Evolutionary conservation across 2,888 invertebrate genomes (phyloP).

Genomic region (Ophioninae sp.): DNA sequence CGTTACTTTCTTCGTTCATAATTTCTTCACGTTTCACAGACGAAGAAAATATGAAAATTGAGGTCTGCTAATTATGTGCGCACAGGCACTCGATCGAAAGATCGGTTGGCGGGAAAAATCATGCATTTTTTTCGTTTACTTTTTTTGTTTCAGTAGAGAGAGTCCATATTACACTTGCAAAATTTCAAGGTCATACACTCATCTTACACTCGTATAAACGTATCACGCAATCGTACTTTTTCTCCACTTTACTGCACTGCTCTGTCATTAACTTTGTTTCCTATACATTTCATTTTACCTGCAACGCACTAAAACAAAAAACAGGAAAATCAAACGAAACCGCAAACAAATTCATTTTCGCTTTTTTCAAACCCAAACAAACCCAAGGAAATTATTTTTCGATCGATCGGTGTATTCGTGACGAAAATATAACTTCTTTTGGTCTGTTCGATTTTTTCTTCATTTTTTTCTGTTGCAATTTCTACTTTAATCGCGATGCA

Average conservation of each 20-base stretch:
- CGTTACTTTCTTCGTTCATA: background rate
- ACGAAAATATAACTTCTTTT: background rate
- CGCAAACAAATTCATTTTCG: background rate
- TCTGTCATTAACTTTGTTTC: background rate
- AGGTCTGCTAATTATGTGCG: background rate
- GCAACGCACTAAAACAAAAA: background rate
- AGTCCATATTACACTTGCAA: slow-evolving; percentile 37
- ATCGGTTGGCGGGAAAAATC: background rate
- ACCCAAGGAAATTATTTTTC: background rate
- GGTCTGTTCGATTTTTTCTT: background rate
- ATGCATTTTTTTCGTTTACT: slow-evolving; percentile 27
- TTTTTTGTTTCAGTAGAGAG: slow-evolving; percentile 33
- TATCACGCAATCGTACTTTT: background rate
- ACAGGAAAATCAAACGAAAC: background rate
- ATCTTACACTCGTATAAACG: slow-evolving; percentile 10
- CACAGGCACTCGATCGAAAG: background rate
- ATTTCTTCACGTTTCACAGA: background rate
- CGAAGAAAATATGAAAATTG: background rate
- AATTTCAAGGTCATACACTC: slow-evolving; percentile 39
- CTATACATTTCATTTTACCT: background rate
- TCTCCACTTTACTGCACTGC: background rate
- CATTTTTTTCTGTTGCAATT: background rate
- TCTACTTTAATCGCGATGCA: slow-evolving; percentile 7
- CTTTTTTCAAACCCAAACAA: background rate
- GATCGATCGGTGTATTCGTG: background rate